Percentiles rank a stretch among this genome's conserved stretches.
Evolutionary conservation across 2,888 invertebrate species (phyloP).

Genomic region (Melinopterus prodromus): DNA sequence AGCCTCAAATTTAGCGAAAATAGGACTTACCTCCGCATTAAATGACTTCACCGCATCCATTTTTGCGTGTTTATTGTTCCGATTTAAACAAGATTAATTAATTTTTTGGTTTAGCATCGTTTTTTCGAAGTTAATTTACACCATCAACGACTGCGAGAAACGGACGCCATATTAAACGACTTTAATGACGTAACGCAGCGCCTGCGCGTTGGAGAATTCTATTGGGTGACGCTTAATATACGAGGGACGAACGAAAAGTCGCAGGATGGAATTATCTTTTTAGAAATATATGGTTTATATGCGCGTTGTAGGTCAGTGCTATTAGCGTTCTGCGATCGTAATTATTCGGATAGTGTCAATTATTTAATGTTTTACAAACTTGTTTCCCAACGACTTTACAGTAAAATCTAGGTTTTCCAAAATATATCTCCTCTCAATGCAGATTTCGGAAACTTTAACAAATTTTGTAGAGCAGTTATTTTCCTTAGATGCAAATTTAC

Average conservation of each 20-base stretch:
- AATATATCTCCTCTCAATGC: no score
- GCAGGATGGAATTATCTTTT: not conserved
- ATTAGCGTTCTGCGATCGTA: no score
- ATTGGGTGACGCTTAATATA: not conserved
- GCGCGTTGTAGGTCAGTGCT: no score
- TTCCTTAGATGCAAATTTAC: no score
- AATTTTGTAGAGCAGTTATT: no score
- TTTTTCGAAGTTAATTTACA: not conserved
- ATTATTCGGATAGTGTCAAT: no score
- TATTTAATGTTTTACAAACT: no score
- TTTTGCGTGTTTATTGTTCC: conserved; percentile 44
- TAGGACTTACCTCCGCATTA: conserved; percentile 79
- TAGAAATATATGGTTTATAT: not conserved
- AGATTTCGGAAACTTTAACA: no score
- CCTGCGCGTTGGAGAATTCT: not conserved
- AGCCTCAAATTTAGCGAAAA: not conserved
- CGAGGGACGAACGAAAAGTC: not conserved
- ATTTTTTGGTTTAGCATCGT: not conserved
- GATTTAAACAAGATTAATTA: not conserved
- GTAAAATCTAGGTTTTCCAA: no score
- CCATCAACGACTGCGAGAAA: not conserved
- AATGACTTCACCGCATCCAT: conserved; percentile 89
- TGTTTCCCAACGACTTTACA: no score
- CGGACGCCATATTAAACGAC: conserved; percentile 28
- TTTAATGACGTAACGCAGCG: conserved; percentile 33